These are phyloP conservation scores for Sebastes nivosus DNA, from an alignment of 2,797 vertebrate species.

Conservation along the genomic window DNA sequence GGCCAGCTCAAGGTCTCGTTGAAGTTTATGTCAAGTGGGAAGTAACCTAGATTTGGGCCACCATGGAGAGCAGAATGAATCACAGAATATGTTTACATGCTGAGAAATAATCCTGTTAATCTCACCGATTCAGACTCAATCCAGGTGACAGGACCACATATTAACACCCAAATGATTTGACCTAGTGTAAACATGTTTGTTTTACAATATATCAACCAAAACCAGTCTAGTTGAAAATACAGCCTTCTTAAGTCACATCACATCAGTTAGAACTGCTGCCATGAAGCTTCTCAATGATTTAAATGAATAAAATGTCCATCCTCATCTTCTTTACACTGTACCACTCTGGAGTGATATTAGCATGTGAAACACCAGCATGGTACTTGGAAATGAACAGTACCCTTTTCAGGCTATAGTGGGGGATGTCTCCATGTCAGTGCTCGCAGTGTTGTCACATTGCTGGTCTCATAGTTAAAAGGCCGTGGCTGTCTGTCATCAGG, in stretches of 20 bases:
- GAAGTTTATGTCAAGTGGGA: slow-evolving; percentile 36
- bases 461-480: slow-evolving; percentile 37
- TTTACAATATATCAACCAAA: neutral
- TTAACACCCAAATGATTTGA: neutral
- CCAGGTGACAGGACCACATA: neutral
- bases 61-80: neutral
- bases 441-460: slow-evolving; percentile 8
- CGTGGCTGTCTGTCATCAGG: slow-evolving; percentile 46
- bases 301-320: neutral
- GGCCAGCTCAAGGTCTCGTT: slow-evolving; percentile 37
- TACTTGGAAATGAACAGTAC: neutral
- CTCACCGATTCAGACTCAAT: neutral
- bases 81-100: slow-evolving; percentile 6
- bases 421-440: slow-evolving; percentile 9
- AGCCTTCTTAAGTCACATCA: neutral
- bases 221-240: neutral
- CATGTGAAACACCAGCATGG: neutral
- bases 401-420: neutral
- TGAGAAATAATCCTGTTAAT: slow-evolving; percentile 24
- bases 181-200: neutral
- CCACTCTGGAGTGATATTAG: neutral
- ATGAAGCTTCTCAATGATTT: neutral
- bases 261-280: neutral
- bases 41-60: slow-evolving; percentile 33
- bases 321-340: neutral